These are phyloP conservation scores for Brachymystax lenok DNA, from an alignment of 2,797 vertebrate genomes.

Conservation along the genomic window DNA sequence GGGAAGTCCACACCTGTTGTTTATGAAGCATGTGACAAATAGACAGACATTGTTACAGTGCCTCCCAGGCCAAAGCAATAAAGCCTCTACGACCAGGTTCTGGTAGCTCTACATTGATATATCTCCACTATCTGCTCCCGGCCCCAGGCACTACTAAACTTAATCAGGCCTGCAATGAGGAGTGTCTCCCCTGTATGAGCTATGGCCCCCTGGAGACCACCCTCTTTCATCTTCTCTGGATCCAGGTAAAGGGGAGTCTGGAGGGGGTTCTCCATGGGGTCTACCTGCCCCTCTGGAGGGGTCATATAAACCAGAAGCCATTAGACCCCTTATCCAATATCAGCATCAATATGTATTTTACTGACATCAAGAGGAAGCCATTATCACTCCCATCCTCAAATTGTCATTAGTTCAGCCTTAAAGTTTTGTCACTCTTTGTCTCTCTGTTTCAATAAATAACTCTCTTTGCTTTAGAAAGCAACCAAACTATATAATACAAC, in stretches of 20 bases:
- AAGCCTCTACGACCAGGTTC: constrained; percentile 34
- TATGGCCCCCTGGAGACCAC: constrained; percentile 59
- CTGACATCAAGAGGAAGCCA: constrained; percentile 56
- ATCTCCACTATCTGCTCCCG: constrained; percentile 57
- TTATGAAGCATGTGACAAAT: too few relatives aligned
- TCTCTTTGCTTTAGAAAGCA: not conserved
- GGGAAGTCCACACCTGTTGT: too few relatives aligned
- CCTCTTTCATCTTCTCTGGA: constrained; percentile 24
- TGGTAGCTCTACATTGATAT: constrained; percentile 47
- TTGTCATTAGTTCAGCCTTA: constrained; percentile 43
- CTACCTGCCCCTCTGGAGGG: constrained; percentile 27
- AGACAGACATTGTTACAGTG: constrained; percentile 3
- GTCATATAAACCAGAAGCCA: constrained; percentile 60
- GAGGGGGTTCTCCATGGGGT: constrained; percentile 36
- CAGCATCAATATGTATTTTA: constrained; percentile 68
- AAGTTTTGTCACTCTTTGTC: constrained; percentile 15
- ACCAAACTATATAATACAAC: constrained; percentile 4
- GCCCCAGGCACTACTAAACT: constrained; percentile 64
- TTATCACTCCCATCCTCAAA: constrained; percentile 34
- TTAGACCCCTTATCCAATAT: constrained; percentile 53
- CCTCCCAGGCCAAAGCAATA: constrained; percentile 31
- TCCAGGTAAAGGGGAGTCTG: constrained; percentile 33
- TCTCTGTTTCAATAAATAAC: not conserved
- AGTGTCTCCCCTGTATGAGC: constrained; percentile 69
- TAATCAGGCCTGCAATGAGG: constrained; percentile 69